Evolutionary conservation across 2,888 invertebrate species (phyloP).

Genomic region (Callinectes sapidus): DNA sequence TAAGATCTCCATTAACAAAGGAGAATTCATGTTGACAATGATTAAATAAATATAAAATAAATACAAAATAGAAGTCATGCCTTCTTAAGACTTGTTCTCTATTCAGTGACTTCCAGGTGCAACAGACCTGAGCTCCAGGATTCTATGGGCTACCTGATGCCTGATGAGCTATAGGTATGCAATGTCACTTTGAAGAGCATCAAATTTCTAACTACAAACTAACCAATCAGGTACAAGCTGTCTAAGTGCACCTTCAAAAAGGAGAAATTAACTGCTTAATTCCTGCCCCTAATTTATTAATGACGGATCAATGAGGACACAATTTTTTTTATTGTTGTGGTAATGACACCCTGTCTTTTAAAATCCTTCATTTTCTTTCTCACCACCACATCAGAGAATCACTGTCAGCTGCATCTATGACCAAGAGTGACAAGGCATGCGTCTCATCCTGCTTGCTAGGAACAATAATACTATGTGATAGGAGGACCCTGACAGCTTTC

Average conservation of each 20-base stretch:
- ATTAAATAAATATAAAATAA: constrained; percentile 30
- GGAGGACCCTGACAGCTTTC: neutral
- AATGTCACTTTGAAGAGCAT: neutral
- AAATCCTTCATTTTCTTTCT: neutral
- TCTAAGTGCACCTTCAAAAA: constrained; percentile 24
- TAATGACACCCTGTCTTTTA: constrained; percentile 19
- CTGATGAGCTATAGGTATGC: neutral
- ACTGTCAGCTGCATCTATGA: neutral
- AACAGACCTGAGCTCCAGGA: neutral
- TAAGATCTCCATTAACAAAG: neutral
- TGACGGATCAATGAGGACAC: constrained; percentile 18
- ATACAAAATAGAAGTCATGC: neutral
- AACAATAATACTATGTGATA: constrained; percentile 28
- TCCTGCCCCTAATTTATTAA: constrained; percentile 3
- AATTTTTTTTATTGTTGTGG: neutral
- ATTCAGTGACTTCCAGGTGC: neutral
- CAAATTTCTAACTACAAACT: neutral
- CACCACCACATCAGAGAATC: neutral
- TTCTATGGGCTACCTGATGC: neutral
- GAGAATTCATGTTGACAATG: neutral
- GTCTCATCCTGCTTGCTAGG: neutral
- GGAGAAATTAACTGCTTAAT: neutral
- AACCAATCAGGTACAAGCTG: constrained; percentile 44
- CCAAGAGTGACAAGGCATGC: neutral
- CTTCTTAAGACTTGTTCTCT: neutral